A percentile compares a stretch with the other conserved stretches of the same genome.
Conservation (phyloP, 2,113 vertebrate species). For the Thunnus thynnus region DNA sequence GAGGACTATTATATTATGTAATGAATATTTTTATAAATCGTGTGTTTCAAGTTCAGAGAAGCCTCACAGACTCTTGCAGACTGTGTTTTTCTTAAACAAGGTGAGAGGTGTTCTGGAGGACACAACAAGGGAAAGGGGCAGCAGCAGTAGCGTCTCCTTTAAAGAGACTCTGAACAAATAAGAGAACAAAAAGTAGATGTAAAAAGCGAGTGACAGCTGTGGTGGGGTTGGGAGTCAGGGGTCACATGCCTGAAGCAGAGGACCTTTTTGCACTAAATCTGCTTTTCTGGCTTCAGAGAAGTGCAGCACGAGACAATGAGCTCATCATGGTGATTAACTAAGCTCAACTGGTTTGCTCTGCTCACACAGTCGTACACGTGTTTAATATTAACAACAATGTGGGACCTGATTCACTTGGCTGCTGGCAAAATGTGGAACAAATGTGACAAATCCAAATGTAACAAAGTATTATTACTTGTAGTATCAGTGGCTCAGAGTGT, state of each 20-base stretch:
- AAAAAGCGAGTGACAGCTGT: conserved; percentile 58
- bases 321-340: conserved; percentile 58
- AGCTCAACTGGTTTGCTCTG: conserved; percentile 37
- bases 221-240: conserved; percentile 8
- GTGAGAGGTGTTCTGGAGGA: not conserved
- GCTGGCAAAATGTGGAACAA: not conserved
- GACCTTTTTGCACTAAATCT: conserved; percentile 60
- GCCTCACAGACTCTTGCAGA: not conserved
- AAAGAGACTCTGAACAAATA: conserved; percentile 3
- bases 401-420: not conserved
- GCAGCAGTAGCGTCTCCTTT: not conserved
- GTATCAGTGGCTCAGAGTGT: too few relatives aligned
- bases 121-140: not conserved
- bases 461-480: not conserved
- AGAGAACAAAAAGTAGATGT: not conserved
- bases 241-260: conserved; percentile 48
- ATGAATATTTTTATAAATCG: not conserved
- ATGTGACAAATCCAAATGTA: not conserved
- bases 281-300: conserved; percentile 51
- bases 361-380: conserved; percentile 31
- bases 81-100: not conserved
- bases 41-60: not conserved
- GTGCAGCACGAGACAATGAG: conserved; percentile 56
- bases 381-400: not conserved
- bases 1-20: too few relatives aligned